phyloP scores from a whole-genome alignment of 2,113 vertebrate species.

The Calonectris borealis region DNA sequence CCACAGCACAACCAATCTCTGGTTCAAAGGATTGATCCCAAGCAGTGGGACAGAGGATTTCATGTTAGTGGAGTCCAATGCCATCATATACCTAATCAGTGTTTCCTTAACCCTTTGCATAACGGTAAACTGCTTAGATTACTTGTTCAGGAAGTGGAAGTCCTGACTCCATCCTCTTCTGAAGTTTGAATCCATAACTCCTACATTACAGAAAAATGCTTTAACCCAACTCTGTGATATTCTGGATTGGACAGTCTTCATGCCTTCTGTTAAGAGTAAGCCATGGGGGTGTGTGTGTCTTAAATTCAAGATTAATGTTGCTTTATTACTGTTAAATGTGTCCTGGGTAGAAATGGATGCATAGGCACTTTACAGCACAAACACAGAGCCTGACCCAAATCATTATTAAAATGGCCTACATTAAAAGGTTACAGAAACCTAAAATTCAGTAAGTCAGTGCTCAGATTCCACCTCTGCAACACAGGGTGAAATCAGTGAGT shows the following conservation, averaged over 20 bases:
- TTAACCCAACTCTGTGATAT: neutral
- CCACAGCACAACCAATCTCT: neutral
- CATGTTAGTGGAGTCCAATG: accelerated
- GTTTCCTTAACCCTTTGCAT: neutral
- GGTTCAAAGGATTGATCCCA: neutral
- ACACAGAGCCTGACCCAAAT: neutral
- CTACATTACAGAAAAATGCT: neutral
- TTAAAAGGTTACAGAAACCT: neutral
- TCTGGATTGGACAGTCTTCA: neutral
- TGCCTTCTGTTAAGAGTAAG: neutral
- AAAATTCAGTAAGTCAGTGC: neutral
- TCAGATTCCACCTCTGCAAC: neutral
- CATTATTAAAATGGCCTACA: neutral
- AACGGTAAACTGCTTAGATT: neutral
- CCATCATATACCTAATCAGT: neutral
- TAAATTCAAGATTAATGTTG: neutral
- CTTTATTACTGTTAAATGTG: neutral
- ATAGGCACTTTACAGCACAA: neutral
- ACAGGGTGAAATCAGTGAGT: neutral
- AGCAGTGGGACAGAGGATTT: neutral
- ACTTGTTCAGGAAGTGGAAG: neutral
- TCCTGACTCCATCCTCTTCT: neutral
- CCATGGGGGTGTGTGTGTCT: accelerated
- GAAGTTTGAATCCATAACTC: neutral
- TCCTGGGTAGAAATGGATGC: neutral